phyloP scores from a whole-genome alignment of 2,888 invertebrate species.

The Sabatieria punctata region DNA sequence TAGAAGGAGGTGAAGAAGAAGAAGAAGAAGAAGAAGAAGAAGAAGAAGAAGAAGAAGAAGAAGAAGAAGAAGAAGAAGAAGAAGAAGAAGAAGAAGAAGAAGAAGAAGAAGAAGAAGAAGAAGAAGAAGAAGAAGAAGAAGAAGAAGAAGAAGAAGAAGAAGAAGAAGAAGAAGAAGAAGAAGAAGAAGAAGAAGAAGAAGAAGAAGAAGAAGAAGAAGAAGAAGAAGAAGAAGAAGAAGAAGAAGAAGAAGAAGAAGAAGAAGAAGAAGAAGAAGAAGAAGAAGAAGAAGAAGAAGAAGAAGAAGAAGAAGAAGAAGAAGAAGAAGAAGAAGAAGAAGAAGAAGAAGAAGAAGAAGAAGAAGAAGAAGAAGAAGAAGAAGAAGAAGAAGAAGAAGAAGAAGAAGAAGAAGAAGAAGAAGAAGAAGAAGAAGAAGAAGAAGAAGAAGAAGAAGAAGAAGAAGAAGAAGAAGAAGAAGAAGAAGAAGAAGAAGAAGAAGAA shows the following conservation, averaged over 20 bases:
- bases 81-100: neutral
- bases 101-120: neutral
- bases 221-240: neutral
- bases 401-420: neutral
- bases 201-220: neutral
- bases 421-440: neutral
- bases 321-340: neutral
- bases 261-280: neutral
- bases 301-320: neutral
- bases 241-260: neutral
- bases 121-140: neutral
- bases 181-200: neutral
- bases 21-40: neutral
- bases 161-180: neutral
- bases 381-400: neutral
- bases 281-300: neutral
- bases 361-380: neutral
- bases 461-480: neutral
- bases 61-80: neutral
- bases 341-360: neutral
- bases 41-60: neutral
- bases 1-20: neutral
- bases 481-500: neutral
- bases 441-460: neutral
- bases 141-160: neutral